These are phyloP conservation scores for Papilio glaucus DNA, from an alignment of 1,140 invertebrate genomes.

Conservation along the genomic window DNA sequence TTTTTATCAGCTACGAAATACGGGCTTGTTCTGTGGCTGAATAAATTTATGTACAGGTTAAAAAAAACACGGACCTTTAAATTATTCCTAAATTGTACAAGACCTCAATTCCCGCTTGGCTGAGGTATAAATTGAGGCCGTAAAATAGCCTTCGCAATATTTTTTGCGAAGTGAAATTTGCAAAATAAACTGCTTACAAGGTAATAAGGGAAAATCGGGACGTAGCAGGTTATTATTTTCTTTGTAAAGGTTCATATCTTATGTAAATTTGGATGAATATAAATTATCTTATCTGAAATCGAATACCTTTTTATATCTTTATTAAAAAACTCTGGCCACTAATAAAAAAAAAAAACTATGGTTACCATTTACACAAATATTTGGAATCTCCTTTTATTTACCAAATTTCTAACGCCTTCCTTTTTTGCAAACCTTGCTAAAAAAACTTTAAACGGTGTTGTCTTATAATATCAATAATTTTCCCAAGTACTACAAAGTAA, in stretches of 20 bases:
- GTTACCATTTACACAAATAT: too few relatives aligned
- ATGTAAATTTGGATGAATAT: background rate
- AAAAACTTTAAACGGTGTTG: too few relatives aligned
- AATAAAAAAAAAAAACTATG: too few relatives aligned
- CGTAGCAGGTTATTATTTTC: constrained; percentile 1
- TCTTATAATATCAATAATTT: too few relatives aligned
- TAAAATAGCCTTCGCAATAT: constrained; percentile 24
- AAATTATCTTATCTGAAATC: background rate
- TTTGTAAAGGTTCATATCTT: background rate
- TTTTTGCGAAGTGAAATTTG: constrained; percentile 24
- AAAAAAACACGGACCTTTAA: background rate
- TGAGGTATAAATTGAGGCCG: constrained; percentile 19
- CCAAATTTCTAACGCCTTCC: too few relatives aligned
- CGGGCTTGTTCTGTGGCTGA: background rate
- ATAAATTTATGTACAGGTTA: constrained; percentile 22
- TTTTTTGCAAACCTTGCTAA: too few relatives aligned
- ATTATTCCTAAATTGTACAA: constrained; percentile 29
- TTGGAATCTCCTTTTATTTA: too few relatives aligned
- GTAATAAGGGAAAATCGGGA: constrained; percentile 12
- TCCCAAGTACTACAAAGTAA: too few relatives aligned
- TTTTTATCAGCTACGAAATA: background rate
- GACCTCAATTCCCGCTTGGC: constrained; percentile 28
- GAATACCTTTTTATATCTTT: background rate
- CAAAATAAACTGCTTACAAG: constrained; percentile 32
- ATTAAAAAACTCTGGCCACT: background rate